Conservation (phyloP, 2,888 invertebrate species). For the Darwinula stevensoni region DNA sequence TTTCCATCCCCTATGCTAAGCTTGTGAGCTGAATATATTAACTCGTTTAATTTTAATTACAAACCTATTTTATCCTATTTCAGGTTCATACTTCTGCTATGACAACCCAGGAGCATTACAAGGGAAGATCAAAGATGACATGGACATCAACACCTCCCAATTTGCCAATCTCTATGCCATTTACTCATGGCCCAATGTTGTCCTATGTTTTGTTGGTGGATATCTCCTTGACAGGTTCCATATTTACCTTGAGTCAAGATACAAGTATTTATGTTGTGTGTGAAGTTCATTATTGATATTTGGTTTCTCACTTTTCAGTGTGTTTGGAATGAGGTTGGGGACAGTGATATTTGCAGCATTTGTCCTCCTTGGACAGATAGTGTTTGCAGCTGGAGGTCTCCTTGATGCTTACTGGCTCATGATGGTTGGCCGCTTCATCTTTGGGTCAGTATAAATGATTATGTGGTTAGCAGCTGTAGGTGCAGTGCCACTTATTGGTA, state of each 20-base stretch:
- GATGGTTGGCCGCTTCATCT: conserved; percentile 72
- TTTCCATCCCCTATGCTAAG: neutral
- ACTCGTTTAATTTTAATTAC: conserved; percentile 8
- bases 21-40: neutral
- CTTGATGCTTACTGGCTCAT: conserved; percentile 55
- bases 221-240: conserved; percentile 67
- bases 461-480: too few species aligned
- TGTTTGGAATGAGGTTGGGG: conserved; percentile 76
- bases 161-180: conserved; percentile 69
- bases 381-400: conserved; percentile 59
- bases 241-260: neutral
- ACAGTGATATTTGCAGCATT: conserved; percentile 68
- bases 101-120: conserved; percentile 83
- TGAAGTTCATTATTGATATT: too few species aligned
- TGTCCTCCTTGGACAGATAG: conserved; percentile 53
- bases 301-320: conserved; percentile 30
- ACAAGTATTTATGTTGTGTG: too few species aligned
- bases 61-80: too few species aligned
- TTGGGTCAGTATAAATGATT: conserved; percentile 32
- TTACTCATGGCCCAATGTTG: conserved; percentile 93
- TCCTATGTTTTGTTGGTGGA: conserved; percentile 83
- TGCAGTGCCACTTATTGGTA: too few species aligned
- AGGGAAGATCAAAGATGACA: conserved; percentile 49
- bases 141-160: conserved; percentile 43
- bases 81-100: conserved; percentile 91